Base-by-base conservation (phyloP, 1,140 invertebrate species). In the Drosophila micromelanica region DNA sequence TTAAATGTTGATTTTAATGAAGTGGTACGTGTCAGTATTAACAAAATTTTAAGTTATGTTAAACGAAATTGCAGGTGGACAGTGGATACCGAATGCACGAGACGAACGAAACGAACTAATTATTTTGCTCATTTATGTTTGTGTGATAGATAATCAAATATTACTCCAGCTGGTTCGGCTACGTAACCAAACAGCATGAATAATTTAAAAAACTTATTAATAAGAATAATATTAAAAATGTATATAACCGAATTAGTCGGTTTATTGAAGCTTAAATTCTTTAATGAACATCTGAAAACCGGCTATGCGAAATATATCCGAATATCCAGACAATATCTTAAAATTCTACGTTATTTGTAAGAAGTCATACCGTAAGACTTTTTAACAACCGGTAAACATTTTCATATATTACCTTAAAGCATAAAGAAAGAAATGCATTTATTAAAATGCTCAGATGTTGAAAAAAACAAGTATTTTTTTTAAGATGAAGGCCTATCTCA, bases 401-500 rank as follows among this genome's bases (percentile, higher is more conserved):
- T 35, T 32, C 7, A 7, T 2, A 32, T 7, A 35, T 35, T 23
- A 60, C 17, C 8, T 23, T 7, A 23, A 54, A 17, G 15, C 15
- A 12, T 17, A 15, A 2, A 27, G 30, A 23, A 23, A 27, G 1
- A 55, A 13, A 23, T 40, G 17, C 2, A 37, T 55, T 42, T 13
- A 27, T 42, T 17, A 13, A 12, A 11, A 12, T 7, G 42, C 46
- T 42, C 3, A 27, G 17, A 2, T 61, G 8, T 15, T 55, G 6
- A 17, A 23, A 17, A 27, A 32, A 13, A 6, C 52, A 32, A 49
- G 45, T 59, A 48, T 35, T 49, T 27, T 35, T 35, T 17, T 17
- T n/a, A 2, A 49, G 45, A 71, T 52, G 67, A 67, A 68, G 73
- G 73, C 69, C 77, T 78, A 52, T 72, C 74, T 63, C 82, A 87